Conservation (phyloP, 2,113 vertebrate genomes). For the Crocuta crocuta region DNA sequence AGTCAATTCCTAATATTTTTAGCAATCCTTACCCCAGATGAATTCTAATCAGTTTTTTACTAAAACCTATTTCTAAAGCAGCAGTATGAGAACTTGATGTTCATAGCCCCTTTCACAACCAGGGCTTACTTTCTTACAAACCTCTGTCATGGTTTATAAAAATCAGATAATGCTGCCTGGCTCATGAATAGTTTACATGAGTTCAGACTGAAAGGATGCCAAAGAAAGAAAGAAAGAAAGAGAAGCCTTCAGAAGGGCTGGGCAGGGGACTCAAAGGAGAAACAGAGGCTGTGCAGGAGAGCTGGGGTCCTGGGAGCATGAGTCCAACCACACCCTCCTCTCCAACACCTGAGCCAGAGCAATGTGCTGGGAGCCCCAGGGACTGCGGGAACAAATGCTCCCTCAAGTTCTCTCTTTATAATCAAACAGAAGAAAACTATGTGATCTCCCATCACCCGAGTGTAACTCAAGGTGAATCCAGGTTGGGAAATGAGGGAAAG, state of each 20-base stretch:
- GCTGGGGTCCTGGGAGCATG: not conserved
- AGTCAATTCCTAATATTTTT: slow-evolving; percentile 53
- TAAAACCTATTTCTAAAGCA: slow-evolving; percentile 51
- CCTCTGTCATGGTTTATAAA: slow-evolving; percentile 49
- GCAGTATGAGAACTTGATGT: not conserved
- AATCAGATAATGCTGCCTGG: slow-evolving; percentile 3
- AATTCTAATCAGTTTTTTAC: slow-evolving; percentile 54
- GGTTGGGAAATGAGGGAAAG: not conserved
- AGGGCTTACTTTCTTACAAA: slow-evolving; percentile 45
- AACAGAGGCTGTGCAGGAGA: not conserved
- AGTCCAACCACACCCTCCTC: not conserved
- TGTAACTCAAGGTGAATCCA: not conserved
- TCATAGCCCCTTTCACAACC: slow-evolving; percentile 12
- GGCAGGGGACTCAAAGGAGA: not conserved
- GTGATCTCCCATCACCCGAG: not conserved
- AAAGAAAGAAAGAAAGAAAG: not conserved
- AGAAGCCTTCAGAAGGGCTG: slow-evolving; percentile 37
- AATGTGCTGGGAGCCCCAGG: not conserved
- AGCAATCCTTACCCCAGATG: slow-evolving; percentile 15
- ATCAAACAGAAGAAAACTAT: not conserved
- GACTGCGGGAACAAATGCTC: not conserved
- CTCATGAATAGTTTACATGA: slow-evolving; percentile 53
- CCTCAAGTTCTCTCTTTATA: not conserved
- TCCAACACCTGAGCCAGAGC: not conserved
- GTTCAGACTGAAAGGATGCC: slow-evolving; percentile 13